These are phyloP conservation scores for Kryptolebias ocellatus DNA, from an alignment of 2,797 vertebrate genomes.

Conservation along the genomic window DNA sequence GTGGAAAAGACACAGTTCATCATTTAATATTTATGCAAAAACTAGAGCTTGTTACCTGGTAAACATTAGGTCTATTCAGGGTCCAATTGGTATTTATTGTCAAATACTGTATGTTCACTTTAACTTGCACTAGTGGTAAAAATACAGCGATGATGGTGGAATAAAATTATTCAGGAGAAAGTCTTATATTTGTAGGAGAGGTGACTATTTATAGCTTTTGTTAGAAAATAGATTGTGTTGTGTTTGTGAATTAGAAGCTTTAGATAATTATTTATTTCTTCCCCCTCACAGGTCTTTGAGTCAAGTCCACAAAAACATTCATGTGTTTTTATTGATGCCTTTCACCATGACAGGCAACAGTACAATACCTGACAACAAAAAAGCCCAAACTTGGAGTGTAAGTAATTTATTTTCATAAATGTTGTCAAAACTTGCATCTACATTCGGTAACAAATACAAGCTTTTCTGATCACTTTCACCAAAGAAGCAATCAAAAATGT, in stretches of 20 bases:
- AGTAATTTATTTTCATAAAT: slow-evolving; percentile 5
- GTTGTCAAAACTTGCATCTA: neutral
- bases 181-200: neutral
- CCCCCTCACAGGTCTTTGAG: slow-evolving; percentile 73
- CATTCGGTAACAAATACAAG: neutral
- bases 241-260: neutral
- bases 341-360: slow-evolving; percentile 22
- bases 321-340: slow-evolving; percentile 84
- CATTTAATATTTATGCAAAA: neutral
- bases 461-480: neutral
- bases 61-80: neutral
- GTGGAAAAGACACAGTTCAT: slow-evolving; percentile 25
- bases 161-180: neutral
- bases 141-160: neutral
- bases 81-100: neutral
- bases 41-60: neutral
- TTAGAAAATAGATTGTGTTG: neutral
- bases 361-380: slow-evolving; percentile 9
- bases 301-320: slow-evolving; percentile 80
- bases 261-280: neutral
- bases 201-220: neutral
- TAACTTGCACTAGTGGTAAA: neutral
- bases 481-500: neutral
- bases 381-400: slow-evolving; percentile 29
- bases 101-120: neutral